Percentiles rank a stretch among this genome's conserved stretches.
Evolutionary conservation across 2,888 invertebrate species (phyloP).

Genomic region (Heliconius cydno): DNA sequence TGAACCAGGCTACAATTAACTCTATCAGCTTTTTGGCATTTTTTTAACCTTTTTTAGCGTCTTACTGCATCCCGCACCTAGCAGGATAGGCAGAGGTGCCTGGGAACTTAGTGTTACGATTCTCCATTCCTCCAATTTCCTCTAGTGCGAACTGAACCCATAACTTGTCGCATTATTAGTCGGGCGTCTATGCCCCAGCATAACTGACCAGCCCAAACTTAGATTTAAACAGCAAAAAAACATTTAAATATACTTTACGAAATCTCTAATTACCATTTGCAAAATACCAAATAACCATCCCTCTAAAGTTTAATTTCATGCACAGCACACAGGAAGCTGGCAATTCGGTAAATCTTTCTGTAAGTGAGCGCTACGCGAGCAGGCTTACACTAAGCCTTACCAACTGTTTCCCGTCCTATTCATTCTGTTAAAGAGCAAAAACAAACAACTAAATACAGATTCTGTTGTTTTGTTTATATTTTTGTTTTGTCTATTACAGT

Average conservation of each 20-base stretch:
- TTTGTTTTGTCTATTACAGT: neutral
- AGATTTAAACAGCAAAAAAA: neutral
- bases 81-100: too few relatives aligned
- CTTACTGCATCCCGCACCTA: too few relatives aligned
- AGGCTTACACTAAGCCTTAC: constrained; percentile 51
- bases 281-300: constrained; percentile 6
- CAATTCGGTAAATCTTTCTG: constrained; percentile 53
- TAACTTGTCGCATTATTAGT: too few relatives aligned
- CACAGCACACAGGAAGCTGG: constrained; percentile 33
- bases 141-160: too few relatives aligned
- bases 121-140: too few relatives aligned
- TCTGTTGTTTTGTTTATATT: neutral
- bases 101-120: too few relatives aligned
- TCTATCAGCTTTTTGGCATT: neutral
- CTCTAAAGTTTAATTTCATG: constrained; percentile 26
- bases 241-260: neutral
- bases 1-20: neutral
- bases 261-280: neutral
- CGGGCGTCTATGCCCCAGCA: too few relatives aligned
- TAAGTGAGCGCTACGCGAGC: constrained; percentile 49
- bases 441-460: constrained; percentile 30
- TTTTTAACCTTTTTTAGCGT: too few relatives aligned
- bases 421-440: constrained; percentile 41
- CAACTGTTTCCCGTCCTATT: constrained; percentile 50
- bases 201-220: too few relatives aligned